These are phyloP conservation scores for Pelmatolapia mariae DNA, from an alignment of 2,113 vertebrate species.

Conservation along the genomic window DNA sequence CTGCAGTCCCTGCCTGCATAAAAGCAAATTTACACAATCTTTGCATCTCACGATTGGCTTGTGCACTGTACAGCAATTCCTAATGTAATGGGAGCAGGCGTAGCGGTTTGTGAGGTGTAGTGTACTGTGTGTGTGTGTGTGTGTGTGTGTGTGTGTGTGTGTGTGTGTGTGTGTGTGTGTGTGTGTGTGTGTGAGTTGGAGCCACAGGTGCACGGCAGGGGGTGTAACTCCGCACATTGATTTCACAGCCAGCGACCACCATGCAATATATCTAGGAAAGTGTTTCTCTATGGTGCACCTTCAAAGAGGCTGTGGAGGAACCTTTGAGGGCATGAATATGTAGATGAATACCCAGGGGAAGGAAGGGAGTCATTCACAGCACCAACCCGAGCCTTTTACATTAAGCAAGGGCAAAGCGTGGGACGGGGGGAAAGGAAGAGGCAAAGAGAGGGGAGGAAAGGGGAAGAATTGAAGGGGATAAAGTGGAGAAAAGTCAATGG, in stretches of 20 bases:
- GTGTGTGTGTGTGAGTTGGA: neutral
- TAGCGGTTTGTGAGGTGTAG: neutral
- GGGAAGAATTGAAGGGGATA: neutral
- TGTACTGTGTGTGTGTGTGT: neutral
- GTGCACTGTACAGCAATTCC: neutral
- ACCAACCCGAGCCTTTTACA: conserved; percentile 41
- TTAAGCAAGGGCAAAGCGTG: conserved; percentile 36
- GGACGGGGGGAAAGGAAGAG: neutral
- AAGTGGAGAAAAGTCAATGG: conserved; percentile 21
- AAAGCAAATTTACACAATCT: conserved; percentile 13
- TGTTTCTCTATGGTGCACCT: conserved; percentile 42
- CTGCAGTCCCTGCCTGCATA: neutral
- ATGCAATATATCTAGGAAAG: conserved; percentile 43
- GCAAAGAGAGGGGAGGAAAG: neutral
- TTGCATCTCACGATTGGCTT: neutral
- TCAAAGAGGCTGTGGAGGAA: conserved; percentile 44
- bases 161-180: neutral
- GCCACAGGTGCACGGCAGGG: conserved; percentile 47
- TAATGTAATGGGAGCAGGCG: conserved; percentile 6
- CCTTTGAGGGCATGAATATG: conserved; percentile 63
- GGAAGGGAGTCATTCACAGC: conserved; percentile 46
- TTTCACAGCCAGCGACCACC: conserved; percentile 56
- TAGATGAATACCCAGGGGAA: conserved; percentile 42
- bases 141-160: neutral
- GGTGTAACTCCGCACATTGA: conserved; percentile 36